phyloP scores from a whole-genome alignment of 2,113 vertebrate genomes.

The Myodes glareolus region DNA sequence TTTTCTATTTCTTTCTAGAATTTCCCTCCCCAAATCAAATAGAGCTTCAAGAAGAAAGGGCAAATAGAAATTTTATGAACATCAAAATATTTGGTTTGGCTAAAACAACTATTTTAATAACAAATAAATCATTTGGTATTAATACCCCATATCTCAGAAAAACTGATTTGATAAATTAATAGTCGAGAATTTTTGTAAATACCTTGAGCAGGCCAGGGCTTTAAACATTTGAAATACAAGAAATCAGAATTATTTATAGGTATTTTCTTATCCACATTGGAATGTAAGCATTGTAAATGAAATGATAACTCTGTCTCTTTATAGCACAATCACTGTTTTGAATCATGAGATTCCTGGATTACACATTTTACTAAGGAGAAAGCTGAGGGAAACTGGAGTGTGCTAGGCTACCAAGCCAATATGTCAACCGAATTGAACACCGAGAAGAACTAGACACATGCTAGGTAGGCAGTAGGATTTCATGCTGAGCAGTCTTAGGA shows the following conservation, averaged over 20 bases:
- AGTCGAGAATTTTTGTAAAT: not conserved
- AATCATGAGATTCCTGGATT: not conserved
- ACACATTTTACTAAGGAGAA: not conserved
- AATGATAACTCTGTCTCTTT: not conserved
- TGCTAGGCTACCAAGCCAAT: not conserved
- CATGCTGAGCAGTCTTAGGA: not conserved
- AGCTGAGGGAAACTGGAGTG: not conserved
- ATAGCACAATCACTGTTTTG: not conserved
- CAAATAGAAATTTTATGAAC: not conserved
- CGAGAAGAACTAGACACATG: not conserved
- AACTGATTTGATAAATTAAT: not conserved
- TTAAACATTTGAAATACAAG: conserved; percentile 21
- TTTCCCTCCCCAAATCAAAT: not conserved
- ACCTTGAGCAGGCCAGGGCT: not conserved
- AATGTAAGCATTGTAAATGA: not conserved
- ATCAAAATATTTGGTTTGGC: not conserved
- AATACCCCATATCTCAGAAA: not conserved
- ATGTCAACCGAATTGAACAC: not conserved
- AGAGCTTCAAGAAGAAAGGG: not conserved
- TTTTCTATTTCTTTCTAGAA: not conserved
- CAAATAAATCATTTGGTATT: conserved; percentile 15
- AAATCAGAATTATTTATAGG: not conserved
- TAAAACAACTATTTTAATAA: not conserved
- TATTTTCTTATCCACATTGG: not conserved
- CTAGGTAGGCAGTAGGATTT: not conserved